phyloP scores from a whole-genome alignment of 1,140 invertebrate species.

The Sarcophaga peregrina region DNA sequence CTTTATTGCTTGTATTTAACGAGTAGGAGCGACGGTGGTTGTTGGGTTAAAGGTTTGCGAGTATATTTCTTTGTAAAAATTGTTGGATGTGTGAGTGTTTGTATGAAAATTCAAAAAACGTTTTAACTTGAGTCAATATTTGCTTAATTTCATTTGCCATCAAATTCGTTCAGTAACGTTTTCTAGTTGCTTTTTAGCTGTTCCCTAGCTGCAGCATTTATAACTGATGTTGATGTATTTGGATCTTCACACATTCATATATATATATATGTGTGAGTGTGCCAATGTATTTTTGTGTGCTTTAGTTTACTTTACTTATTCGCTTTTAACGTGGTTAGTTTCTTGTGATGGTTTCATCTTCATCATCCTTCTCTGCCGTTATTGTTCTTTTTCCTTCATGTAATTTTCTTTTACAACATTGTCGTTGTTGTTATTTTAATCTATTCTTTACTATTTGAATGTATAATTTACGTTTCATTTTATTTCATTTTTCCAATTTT shows the following conservation, averaged over 20 bases:
- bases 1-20: no score
- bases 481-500: neutral
- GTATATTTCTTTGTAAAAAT: neutral
- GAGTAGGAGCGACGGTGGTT: no score
- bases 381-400: no score
- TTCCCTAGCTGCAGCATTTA: neutral
- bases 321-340: conserved; percentile 10
- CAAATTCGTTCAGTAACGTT: neutral
- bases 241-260: no score
- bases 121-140: conserved; percentile 35
- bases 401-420: no score
- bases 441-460: conserved; percentile 37
- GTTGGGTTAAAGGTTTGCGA: no score
- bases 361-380: neutral
- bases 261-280: neutral
- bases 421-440: neutral
- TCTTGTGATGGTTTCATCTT: neutral
- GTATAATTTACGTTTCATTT: conserved; percentile 15
- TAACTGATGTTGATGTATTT: no score
- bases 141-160: conserved; percentile 31
- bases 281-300: no score
- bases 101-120: conserved; percentile 28
- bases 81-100: neutral
- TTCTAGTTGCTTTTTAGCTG: neutral
- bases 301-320: neutral